These are phyloP conservation scores for Cantharis rustica DNA, from an alignment of 2,888 invertebrate species.

Conservation along the genomic window DNA sequence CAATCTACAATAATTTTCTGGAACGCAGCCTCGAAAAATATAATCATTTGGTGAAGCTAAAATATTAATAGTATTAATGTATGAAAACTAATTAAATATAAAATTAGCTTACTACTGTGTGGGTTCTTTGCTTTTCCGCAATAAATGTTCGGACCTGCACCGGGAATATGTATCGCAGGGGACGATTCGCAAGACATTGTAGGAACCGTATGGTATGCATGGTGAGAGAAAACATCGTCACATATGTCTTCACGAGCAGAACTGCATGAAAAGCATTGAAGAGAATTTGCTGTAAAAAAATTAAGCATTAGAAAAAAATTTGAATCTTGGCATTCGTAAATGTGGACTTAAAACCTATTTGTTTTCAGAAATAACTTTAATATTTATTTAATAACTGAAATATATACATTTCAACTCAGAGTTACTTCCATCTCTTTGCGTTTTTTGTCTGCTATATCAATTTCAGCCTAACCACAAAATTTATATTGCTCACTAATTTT, in stretches of 20 bases:
- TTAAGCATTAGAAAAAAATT: too few relatives aligned
- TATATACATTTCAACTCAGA: too few relatives aligned
- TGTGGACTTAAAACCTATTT: too few relatives aligned
- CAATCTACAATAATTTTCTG: conserved; percentile 22
- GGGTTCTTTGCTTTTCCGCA: conserved; percentile 14
- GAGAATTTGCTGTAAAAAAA: background rate
- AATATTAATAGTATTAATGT: background rate
- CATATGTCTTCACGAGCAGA: conserved; percentile 13
- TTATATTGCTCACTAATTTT: too few relatives aligned
- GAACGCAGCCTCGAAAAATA: conserved; percentile 19
- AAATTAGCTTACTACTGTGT: conserved; percentile 3
- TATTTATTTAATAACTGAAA: too few relatives aligned
- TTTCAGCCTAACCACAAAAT: too few relatives aligned
- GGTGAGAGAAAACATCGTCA: conserved; percentile 14
- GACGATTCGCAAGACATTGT: conserved; percentile 8
- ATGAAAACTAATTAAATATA: background rate
- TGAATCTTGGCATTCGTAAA: too few relatives aligned
- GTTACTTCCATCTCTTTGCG: too few relatives aligned
- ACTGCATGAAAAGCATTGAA: conserved; percentile 15
- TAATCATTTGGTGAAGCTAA: conserved; percentile 13
- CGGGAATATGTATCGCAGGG: conserved; percentile 1
- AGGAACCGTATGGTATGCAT: conserved; percentile 5
- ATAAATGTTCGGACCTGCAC: conserved; percentile 15
- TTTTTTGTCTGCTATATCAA: too few relatives aligned
- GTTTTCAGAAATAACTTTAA: too few relatives aligned